Evolutionary conservation across 2,888 invertebrate species (phyloP).

Genomic region (Lithophane leautieri): DNA sequence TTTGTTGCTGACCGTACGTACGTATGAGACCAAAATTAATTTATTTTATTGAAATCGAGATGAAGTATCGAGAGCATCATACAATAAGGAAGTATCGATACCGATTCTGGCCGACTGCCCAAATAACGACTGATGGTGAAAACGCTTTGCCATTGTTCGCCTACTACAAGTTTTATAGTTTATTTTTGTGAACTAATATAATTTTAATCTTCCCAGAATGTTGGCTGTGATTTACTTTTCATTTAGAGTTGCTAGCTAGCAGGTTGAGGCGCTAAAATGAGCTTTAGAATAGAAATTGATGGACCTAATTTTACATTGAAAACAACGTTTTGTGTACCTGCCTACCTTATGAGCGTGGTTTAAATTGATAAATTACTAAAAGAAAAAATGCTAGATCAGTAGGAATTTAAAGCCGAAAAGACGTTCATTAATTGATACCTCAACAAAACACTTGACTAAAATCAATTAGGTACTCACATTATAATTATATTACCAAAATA

Average conservation of each 20-base stretch:
- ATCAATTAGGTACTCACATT: background rate
- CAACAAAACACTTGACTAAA: background rate
- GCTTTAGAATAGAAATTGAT: background rate
- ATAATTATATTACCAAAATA: background rate
- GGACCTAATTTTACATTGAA: background rate
- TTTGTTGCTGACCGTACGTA: background rate
- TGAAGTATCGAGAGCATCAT: background rate
- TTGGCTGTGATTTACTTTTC: background rate
- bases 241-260: background rate
- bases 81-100: constrained; percentile 33
- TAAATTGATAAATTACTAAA: background rate
- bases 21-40: background rate
- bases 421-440: background rate
- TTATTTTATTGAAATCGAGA: constrained; percentile 17
- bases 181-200: background rate
- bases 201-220: background rate
- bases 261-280: background rate
- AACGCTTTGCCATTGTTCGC: constrained; percentile 33
- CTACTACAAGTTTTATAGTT: background rate
- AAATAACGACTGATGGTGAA: constrained; percentile 50
- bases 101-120: constrained; percentile 38
- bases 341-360: background rate
- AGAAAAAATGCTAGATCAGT: background rate
- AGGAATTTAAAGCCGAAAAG: background rate
- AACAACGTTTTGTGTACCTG: background rate